These are phyloP conservation scores for Grammomys surdaster DNA, from an alignment of 2,113 vertebrate genomes.

Conservation along the genomic window DNA sequence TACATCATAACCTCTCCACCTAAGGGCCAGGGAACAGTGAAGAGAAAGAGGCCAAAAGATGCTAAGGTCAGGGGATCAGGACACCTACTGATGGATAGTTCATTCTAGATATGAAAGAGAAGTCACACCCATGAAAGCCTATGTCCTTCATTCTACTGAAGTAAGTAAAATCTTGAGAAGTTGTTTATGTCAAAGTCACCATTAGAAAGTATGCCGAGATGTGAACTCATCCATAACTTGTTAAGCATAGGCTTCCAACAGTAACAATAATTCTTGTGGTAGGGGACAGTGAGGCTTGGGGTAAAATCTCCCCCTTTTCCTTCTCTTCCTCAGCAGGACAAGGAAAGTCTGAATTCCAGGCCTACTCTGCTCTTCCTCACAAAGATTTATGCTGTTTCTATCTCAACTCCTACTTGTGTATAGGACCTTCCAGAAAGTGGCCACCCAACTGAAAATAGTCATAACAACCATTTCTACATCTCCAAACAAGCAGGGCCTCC, in stretches of 20 bases:
- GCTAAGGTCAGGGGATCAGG: background rate
- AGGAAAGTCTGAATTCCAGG: background rate
- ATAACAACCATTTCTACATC: background rate
- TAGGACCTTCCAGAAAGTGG: conserved; percentile 1
- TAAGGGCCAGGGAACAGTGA: background rate
- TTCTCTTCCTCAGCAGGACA: background rate
- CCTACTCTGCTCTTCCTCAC: background rate
- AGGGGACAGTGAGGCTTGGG: background rate
- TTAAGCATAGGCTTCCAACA: background rate
- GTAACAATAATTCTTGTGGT: background rate
- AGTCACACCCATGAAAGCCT: background rate
- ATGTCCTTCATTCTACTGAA: background rate
- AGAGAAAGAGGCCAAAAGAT: background rate
- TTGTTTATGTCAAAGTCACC: background rate
- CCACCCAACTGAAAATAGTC: background rate
- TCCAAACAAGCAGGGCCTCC: background rate
- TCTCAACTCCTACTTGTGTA: background rate
- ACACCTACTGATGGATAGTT: background rate
- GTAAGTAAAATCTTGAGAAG: background rate
- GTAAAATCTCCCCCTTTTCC: background rate
- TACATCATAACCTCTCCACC: background rate
- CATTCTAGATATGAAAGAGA: background rate
- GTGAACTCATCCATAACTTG: background rate
- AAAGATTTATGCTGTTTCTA: background rate
- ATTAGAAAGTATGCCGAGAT: background rate